phyloP scores from a whole-genome alignment of 2,113 vertebrate species.

The Euleptes europaea region DNA sequence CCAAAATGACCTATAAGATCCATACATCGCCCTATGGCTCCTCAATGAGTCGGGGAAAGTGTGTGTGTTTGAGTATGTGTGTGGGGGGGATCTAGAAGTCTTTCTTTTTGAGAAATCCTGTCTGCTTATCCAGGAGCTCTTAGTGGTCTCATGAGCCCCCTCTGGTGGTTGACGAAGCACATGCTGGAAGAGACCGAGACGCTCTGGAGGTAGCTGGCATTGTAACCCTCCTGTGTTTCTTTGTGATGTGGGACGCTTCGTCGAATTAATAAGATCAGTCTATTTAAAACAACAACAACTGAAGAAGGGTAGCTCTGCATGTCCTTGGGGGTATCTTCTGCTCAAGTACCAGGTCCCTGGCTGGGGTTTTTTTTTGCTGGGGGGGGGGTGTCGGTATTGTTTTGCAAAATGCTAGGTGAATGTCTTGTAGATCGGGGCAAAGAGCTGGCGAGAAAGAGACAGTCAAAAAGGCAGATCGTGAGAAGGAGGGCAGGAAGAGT shows the following conservation, averaged over 20 bases:
- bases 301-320: not conserved
- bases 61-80: too few species aligned
- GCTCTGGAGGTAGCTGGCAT: not conserved
- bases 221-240: not conserved
- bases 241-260: not conserved
- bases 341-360: not conserved
- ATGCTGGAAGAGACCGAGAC: not conserved
- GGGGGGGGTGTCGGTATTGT: too few species aligned
- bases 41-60: not conserved
- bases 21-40: conserved; percentile 32
- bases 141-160: conserved; percentile 58
- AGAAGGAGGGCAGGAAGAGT: too few species aligned
- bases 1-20: conserved; percentile 24
- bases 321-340: not conserved
- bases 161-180: conserved; percentile 52
- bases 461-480: too few species aligned
- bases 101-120: conserved; percentile 48
- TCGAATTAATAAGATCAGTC: not conserved
- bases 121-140: conserved; percentile 33
- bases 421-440: not conserved
- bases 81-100: conserved; percentile 35
- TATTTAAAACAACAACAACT: not conserved
- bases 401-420: too few species aligned
- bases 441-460: not conserved
- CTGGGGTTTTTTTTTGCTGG: not conserved